These are phyloP conservation scores for Pongo pygmaeus DNA, from an alignment of 2,113 vertebrate genomes.

Conservation along the genomic window DNA sequence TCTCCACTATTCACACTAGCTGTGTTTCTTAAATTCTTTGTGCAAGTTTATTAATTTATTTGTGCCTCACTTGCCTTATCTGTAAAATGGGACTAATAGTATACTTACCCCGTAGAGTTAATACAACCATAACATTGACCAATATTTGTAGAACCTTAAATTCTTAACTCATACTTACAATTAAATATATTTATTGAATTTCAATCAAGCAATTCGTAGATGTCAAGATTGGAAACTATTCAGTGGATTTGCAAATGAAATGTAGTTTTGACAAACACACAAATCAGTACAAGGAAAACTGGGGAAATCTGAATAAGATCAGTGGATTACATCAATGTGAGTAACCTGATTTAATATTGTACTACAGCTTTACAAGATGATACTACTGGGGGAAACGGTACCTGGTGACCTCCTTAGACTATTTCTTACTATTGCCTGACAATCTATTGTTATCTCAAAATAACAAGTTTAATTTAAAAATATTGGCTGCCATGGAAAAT, in stretches of 20 bases:
- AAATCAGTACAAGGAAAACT: background rate
- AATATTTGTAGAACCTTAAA: background rate
- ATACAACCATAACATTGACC: background rate
- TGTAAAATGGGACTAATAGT: background rate
- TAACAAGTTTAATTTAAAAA: background rate
- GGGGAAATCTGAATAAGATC: background rate
- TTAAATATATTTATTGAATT: background rate
- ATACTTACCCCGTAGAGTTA: background rate
- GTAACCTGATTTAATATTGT: background rate
- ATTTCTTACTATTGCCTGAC: background rate
- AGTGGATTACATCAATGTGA: background rate
- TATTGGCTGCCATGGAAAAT: background rate
- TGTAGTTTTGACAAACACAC: background rate
- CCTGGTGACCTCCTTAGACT: background rate
- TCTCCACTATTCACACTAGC: background rate
- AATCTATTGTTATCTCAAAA: background rate
- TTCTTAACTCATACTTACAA: background rate
- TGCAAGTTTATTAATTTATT: background rate
- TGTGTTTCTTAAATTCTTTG: background rate
- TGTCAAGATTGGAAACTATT: background rate
- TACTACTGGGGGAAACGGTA: background rate
- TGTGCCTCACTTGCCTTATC: background rate
- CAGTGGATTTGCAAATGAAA: background rate
- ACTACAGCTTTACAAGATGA: background rate
- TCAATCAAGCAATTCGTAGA: background rate